These are phyloP conservation scores for Rousettus leschenaultii DNA, from an alignment of 2,113 vertebrate genomes.

Conservation along the genomic window DNA sequence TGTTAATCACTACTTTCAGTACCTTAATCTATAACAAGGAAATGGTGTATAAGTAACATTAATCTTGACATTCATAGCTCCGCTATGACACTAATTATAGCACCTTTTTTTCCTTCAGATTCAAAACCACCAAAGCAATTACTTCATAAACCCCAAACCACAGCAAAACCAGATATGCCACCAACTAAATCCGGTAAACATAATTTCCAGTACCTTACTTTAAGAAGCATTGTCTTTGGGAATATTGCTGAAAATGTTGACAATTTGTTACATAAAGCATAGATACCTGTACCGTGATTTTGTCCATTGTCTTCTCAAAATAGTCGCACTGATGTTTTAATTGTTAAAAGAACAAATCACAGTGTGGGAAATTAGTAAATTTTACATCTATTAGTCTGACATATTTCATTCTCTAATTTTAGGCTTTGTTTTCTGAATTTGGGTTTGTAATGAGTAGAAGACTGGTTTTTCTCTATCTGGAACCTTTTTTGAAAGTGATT, in stretches of 20 bases:
- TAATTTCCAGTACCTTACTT: background rate
- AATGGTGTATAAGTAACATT: background rate
- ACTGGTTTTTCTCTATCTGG: background rate
- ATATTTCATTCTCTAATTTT: background rate
- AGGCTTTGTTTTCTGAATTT: background rate
- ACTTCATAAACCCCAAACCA: constrained; percentile 68
- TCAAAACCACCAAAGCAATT: constrained; percentile 65
- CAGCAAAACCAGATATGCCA: constrained; percentile 64
- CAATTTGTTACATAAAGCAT: background rate
- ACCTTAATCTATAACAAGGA: background rate
- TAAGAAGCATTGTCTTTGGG: background rate
- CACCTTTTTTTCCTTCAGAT: constrained; percentile 67
- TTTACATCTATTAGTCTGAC: background rate
- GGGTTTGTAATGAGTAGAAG: background rate
- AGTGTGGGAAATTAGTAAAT: background rate
- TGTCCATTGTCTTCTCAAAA: constrained; percentile 15
- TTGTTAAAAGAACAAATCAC: background rate
- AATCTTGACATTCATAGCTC: background rate
- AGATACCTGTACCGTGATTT: background rate
- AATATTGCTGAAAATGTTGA: background rate
- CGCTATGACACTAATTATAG: constrained; percentile 8
- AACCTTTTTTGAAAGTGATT: background rate
- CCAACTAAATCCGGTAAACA: constrained; percentile 77
- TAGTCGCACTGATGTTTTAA: background rate
- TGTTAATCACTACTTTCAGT: constrained; percentile 25